phyloP scores from a whole-genome alignment of 1,140 invertebrate species.

The Lepidotrigona ventralis region DNA sequence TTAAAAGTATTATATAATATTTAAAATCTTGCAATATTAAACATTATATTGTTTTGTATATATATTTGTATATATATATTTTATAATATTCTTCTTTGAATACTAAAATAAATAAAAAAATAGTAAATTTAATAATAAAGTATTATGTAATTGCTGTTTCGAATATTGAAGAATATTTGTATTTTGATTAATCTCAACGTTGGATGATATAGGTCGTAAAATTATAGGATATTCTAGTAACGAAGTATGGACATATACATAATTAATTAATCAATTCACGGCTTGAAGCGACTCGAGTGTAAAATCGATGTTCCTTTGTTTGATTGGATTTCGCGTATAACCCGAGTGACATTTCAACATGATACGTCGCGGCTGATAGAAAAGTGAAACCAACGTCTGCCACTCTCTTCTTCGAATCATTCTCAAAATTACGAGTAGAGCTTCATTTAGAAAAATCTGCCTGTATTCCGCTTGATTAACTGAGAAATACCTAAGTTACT shows the following conservation, averaged over 20 bases:
- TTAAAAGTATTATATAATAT: background rate
- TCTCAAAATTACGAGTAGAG: slow-evolving; percentile 37
- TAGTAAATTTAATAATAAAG: no score
- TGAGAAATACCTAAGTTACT: background rate
- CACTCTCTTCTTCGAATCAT: background rate
- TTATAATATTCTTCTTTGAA: no score
- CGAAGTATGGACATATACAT: background rate
- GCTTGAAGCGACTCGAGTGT: slow-evolving; percentile 3
- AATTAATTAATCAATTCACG: background rate
- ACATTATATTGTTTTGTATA: no score
- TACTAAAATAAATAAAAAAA: no score
- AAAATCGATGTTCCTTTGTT: slow-evolving; percentile 23
- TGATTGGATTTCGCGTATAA: background rate
- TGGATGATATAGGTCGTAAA: background rate
- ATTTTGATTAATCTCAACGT: no score
- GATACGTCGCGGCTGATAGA: background rate
- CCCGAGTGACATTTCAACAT: slow-evolving; percentile 20
- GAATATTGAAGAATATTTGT: no score
- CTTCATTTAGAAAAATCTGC: background rate
- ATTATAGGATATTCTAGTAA: background rate
- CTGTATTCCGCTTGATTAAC: no score
- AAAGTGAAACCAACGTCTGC: background rate
- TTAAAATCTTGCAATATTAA: background rate
- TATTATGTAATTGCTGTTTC: background rate
- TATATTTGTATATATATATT: no score